phyloP scores from a whole-genome alignment of 2,888 invertebrate genomes.

The Acleris cristana region DNA sequence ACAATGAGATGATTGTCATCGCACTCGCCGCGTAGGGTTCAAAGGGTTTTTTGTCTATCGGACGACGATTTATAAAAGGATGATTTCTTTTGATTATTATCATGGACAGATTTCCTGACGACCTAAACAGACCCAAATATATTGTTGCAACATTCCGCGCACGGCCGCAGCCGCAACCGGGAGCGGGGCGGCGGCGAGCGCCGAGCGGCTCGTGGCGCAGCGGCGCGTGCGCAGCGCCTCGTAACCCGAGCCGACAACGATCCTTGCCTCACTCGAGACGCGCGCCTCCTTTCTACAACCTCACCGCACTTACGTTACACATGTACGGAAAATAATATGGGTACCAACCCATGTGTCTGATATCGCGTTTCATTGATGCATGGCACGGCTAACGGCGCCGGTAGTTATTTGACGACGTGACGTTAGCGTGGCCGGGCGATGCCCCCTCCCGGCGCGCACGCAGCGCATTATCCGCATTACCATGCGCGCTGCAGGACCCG shows the following conservation, averaged over 20 bases:
- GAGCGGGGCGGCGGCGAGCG: slow-evolving; percentile 18
- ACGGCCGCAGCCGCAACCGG: background rate
- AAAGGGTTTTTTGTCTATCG: too few species aligned
- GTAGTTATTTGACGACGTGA: slow-evolving; percentile 11
- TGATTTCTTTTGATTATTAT: too few species aligned
- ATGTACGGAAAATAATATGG: background rate
- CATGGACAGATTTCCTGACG: too few species aligned
- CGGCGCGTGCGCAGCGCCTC: background rate
- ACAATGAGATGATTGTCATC: too few species aligned
- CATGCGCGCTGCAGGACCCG: slow-evolving; percentile 15
- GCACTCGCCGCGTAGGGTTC: too few species aligned
- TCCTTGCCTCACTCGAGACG: slow-evolving; percentile 9
- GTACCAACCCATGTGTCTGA: background rate
- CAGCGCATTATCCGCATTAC: slow-evolving; percentile 6
- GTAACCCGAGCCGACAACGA: slow-evolving; percentile 15
- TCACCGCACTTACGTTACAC: background rate
- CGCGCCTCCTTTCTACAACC: background rate
- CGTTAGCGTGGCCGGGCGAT: slow-evolving; percentile 15
- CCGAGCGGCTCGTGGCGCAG: background rate
- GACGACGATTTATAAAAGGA: too few species aligned
- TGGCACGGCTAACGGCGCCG: slow-evolving; percentile 6
- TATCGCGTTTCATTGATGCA: slow-evolving; percentile 8
- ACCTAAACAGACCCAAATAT: background rate
- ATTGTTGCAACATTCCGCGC: background rate
- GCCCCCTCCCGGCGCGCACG: slow-evolving; percentile 13